Evolutionary conservation across 2,113 vertebrate species (phyloP), one percentile per base, ranked within the genome.

Genomic region (Eidolon helvum): DNA sequence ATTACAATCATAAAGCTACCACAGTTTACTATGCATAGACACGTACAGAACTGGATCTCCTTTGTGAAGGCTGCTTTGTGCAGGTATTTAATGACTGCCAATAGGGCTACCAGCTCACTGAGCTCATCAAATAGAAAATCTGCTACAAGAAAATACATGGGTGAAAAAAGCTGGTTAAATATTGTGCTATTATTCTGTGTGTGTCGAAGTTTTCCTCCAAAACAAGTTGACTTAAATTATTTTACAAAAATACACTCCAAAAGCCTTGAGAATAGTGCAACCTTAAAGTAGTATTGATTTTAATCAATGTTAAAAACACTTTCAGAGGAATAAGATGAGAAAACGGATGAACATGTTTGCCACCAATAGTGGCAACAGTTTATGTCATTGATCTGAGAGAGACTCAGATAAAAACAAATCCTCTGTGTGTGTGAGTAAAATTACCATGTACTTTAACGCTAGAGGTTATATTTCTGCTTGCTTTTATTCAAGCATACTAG

Each of bases 291-390:
- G n/a, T 77, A 93, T 91, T 94, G 82, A 77, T 97, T 97, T 95
- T 95, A 90, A 87, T 95, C 91, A 87, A 40, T 57, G 74, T 78
- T 93, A 90, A 96, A 97, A 94, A 96, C 66, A 94, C 50, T 91
- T 94, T 89, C 55, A 88, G 88, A 89, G 86, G 33, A 94, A 63
- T 92, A 74, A 96, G 68, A 86, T 92, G 91, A 97, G 57, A 95
- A 93, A 80, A 33, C 50, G 93, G 63, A 63, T 93, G 57, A 94
- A 85, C 79, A 53, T 71, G 14, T 90, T 95, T 85, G 69, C 65
- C 45, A 74, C 72, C 21, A 79, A 5, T 61, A 61, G 50, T 71
- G 72, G 33, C 83, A 93, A 90, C 84, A 78, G 43, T 92, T 87
- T 80, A 74, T 91, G 72, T 43, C 88, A 79, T 59, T 96, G 85